Evolutionary conservation across 1,140 invertebrate genomes (phyloP).

Genomic region (Pseudomyrmex sp.): DNA sequence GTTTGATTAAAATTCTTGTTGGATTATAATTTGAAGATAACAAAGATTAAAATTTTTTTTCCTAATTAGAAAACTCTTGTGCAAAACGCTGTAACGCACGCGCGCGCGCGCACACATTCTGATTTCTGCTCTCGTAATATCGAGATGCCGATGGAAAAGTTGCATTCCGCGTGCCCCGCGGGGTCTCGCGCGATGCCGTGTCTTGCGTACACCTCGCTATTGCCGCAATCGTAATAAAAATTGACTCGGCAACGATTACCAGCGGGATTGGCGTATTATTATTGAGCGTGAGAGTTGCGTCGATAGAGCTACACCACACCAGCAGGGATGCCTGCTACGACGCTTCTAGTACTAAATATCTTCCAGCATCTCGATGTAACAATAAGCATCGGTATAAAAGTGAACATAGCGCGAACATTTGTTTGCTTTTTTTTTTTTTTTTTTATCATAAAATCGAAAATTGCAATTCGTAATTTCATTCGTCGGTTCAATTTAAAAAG

Average conservation of each 20-base stretch:
- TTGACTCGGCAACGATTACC: not conserved
- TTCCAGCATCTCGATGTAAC: too few relatives aligned
- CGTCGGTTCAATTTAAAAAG: too few relatives aligned
- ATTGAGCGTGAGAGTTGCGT: not conserved
- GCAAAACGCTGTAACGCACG: not conserved
- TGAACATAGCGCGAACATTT: too few relatives aligned
- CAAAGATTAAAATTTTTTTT: too few relatives aligned
- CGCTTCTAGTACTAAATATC: too few relatives aligned
- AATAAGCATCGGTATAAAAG: too few relatives aligned
- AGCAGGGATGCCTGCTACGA: too few relatives aligned
- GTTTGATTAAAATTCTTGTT: not conserved
- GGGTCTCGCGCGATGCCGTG: not conserved
- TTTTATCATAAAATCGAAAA: too few relatives aligned
- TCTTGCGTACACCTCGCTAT: not conserved
- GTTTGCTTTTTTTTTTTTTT: too few relatives aligned
- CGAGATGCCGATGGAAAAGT: conserved; percentile 61
- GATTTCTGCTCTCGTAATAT: conserved; percentile 48
- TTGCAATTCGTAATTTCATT: too few relatives aligned
- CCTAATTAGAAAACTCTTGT: not conserved
- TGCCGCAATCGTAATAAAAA: conserved; percentile 56
- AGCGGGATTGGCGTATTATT: conserved; percentile 11
- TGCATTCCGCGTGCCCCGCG: conserved; percentile 24
- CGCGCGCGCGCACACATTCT: not conserved
- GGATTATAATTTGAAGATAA: not conserved
- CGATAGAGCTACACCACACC: not conserved